Conservation (phyloP, 2,888 invertebrate species). For the Agelastica alni region DNA sequence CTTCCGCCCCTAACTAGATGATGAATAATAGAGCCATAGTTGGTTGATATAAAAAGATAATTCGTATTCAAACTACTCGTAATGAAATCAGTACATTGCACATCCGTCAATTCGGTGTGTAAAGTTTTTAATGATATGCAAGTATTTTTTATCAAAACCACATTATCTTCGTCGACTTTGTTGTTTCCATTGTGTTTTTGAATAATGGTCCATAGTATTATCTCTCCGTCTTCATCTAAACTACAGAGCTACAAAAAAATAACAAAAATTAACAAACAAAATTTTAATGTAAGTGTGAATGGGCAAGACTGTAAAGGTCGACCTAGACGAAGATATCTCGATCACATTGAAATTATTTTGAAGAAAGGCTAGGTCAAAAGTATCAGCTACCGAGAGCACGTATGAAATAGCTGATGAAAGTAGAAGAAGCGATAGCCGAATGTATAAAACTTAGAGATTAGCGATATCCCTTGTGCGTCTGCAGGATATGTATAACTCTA, state of each 20-base stretch:
- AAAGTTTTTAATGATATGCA: slow-evolving; percentile 48
- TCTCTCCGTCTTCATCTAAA: slow-evolving; percentile 58
- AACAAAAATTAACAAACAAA: no score
- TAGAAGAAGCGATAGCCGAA: no score
- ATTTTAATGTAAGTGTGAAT: no score
- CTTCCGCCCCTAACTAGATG: slow-evolving; percentile 48
- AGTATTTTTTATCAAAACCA: slow-evolving; percentile 56
- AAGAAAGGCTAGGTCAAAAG: no score
- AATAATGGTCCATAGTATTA: slow-evolving; percentile 61
- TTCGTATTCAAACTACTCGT: slow-evolving; percentile 55
- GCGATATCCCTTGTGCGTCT: no score
- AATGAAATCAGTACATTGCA: slow-evolving; percentile 56
- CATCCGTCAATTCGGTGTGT: slow-evolving; percentile 46
- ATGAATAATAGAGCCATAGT: slow-evolving; percentile 58
- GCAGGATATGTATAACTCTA: no score
- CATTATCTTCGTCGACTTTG: slow-evolving; percentile 55
- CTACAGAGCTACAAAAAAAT: slow-evolving; percentile 56
- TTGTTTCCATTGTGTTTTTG: slow-evolving; percentile 40
- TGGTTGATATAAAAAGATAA: slow-evolving; percentile 58
- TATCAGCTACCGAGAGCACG: no score
- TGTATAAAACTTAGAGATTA: no score
- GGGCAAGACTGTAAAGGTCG: no score
- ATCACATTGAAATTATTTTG: no score
- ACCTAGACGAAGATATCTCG: no score
- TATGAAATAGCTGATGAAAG: no score